These are phyloP conservation scores for Homarus americanus DNA, from an alignment of 1,140 invertebrate genomes.

Conservation along the genomic window DNA sequence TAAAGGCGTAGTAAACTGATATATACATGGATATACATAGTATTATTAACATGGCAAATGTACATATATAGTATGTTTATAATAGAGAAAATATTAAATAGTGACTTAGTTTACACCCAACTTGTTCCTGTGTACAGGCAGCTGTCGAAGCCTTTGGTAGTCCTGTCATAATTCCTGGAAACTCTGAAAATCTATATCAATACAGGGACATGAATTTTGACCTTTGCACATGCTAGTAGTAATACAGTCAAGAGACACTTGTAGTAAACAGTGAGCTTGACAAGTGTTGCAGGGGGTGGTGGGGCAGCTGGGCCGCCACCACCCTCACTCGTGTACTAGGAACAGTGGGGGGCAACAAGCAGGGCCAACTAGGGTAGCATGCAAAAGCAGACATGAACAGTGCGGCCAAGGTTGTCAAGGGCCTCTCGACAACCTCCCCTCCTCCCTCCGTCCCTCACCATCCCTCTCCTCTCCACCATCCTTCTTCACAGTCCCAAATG, in stretches of 20 bases:
- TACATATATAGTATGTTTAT: background rate
- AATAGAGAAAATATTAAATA: background rate
- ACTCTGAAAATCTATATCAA: slow-evolving; percentile 30
- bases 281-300: slow-evolving; percentile 19
- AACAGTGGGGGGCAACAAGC: slow-evolving; percentile 37
- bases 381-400: slow-evolving; percentile 45
- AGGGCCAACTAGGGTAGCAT: slow-evolving; percentile 37
- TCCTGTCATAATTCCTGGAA: slow-evolving; percentile 31
- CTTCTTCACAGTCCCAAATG: background rate
- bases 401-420: slow-evolving; percentile 18
- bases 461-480: background rate
- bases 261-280: slow-evolving; percentile 38
- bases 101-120: slow-evolving; percentile 8
- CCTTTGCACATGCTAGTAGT: slow-evolving; percentile 34
- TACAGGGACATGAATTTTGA: slow-evolving; percentile 40
- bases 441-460: slow-evolving; percentile 14
- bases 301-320: slow-evolving; percentile 1
- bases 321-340: slow-evolving; percentile 1
- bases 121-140: slow-evolving; percentile 8
- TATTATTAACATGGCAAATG: too few relatives aligned
- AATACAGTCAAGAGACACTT: slow-evolving; percentile 33
- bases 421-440: slow-evolving; percentile 23
- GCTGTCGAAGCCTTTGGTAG: background rate
- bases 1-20: too few relatives aligned
- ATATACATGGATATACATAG: too few relatives aligned